Conservation (phyloP, 2,797 vertebrate genomes). For the Coreius guichenoti region DNA sequence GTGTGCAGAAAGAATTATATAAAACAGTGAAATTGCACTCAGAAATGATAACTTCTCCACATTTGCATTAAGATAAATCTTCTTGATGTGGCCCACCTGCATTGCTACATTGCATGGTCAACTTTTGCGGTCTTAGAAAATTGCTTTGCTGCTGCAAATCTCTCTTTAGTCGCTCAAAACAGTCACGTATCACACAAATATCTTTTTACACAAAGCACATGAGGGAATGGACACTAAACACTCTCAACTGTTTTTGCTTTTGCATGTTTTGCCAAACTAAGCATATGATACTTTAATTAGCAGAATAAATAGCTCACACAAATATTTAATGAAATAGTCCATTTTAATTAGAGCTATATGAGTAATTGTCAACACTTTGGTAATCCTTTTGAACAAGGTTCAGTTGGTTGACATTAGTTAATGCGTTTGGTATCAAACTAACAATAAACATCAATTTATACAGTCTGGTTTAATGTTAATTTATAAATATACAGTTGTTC, state of each 20-base stretch:
- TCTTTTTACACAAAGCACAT: not conserved
- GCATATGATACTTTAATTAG: not conserved
- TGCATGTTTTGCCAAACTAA: not conserved
- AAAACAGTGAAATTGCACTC: conserved; percentile 11
- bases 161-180: not conserved
- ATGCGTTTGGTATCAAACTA: too few relatives aligned
- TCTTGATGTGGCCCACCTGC: not conserved
- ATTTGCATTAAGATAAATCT: not conserved
- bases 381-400: not conserved
- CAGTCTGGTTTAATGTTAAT: too few relatives aligned
- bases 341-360: not conserved
- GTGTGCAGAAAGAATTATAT: conserved; percentile 15
- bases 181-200: not conserved
- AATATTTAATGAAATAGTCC: not conserved
- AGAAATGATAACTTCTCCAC: not conserved
- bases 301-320: not conserved
- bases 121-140: not conserved
- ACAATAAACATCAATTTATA: too few relatives aligned
- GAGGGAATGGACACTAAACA: not conserved
- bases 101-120: not conserved
- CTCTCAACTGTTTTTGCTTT: not conserved
- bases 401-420: not conserved
- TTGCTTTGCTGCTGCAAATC: not conserved
- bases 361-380: not conserved
- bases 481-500: too few relatives aligned